Conservation (phyloP, 1,140 invertebrate species). For the Penaeus chinensis region DNA sequence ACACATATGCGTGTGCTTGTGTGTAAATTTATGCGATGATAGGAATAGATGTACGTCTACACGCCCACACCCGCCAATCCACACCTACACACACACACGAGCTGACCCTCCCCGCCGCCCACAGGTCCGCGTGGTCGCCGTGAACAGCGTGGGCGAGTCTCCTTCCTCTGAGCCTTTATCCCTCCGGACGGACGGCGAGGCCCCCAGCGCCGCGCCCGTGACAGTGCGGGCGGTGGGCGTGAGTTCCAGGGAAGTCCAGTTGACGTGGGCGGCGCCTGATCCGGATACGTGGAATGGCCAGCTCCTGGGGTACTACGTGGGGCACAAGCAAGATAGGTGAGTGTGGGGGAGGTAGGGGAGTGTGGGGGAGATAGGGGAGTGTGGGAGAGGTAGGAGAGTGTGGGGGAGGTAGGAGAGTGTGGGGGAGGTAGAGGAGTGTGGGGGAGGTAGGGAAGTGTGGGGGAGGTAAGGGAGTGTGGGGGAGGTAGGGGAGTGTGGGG, state of each 20-base stretch:
- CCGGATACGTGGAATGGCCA: constrained; percentile 79
- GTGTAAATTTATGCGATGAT: no score
- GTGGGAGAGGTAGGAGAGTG: no score
- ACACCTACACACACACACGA: background rate
- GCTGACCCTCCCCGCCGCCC: background rate
- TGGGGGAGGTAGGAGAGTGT: no score
- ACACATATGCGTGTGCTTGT: no score
- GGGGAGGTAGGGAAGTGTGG: no score
- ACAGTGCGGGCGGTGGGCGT: constrained; percentile 78
- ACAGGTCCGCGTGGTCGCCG: constrained; percentile 67
- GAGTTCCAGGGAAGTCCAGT: constrained; percentile 80
- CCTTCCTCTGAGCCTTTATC: constrained; percentile 64
- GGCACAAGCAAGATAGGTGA: constrained; percentile 66
- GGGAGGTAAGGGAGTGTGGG: no score
- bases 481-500: no score
- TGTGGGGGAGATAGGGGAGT: no score
- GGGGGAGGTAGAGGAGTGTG: no score
- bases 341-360: background rate
- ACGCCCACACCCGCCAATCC: no score
- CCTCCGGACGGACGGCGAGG: constrained; percentile 63
- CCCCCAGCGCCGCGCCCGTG: constrained; percentile 79
- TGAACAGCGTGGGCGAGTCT: constrained; percentile 68
- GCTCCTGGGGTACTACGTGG: constrained; percentile 79
- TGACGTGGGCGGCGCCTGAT: constrained; percentile 81
- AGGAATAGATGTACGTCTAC: no score